Evolutionary conservation across 35 echinoderm and acorn worm genomes (phyloP).

Genomic region (Heliocidaris tuberculata): DNA sequence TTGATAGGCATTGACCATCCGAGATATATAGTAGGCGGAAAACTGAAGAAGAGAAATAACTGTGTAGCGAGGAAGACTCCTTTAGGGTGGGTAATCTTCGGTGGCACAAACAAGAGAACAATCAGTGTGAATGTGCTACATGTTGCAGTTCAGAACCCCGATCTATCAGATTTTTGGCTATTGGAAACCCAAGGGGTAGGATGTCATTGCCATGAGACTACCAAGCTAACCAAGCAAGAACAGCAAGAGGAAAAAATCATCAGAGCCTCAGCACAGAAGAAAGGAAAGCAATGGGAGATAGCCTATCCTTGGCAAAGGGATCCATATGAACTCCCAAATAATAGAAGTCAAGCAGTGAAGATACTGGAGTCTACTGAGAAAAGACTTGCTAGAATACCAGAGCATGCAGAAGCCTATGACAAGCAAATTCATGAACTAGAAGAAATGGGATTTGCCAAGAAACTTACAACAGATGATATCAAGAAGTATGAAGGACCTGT

Average conservation of each 20-base stretch:
- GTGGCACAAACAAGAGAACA: background rate
- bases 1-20: conserved; percentile 74
- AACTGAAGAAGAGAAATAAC: conserved; percentile 31
- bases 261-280: conserved; percentile 42
- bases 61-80: conserved; percentile 58
- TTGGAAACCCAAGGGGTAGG: conserved; percentile 66
- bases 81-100: conserved; percentile 72
- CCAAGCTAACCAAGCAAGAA: conserved; percentile 53
- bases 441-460: conserved; percentile 79
- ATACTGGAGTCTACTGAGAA: conserved; percentile 61
- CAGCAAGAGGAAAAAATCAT: conserved; percentile 61
- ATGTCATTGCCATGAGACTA: conserved; percentile 57
- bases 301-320: conserved; percentile 75
- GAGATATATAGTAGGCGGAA: conserved; percentile 51
- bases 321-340: conserved; percentile 64
- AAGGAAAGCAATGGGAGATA: conserved; percentile 71
- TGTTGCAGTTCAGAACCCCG: conserved; percentile 26
- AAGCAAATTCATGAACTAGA: conserved; percentile 72
- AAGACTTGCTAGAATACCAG: conserved; percentile 56
- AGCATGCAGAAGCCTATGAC: conserved; percentile 66
- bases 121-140: conserved; percentile 25
- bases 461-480: conserved; percentile 60
- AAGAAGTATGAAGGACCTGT: conserved; percentile 61
- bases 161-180: conserved; percentile 66
- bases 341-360: conserved; percentile 63